Evolutionary conservation across 2,797 vertebrate genomes (phyloP).

Genomic region (Siniperca obscura): DNA sequence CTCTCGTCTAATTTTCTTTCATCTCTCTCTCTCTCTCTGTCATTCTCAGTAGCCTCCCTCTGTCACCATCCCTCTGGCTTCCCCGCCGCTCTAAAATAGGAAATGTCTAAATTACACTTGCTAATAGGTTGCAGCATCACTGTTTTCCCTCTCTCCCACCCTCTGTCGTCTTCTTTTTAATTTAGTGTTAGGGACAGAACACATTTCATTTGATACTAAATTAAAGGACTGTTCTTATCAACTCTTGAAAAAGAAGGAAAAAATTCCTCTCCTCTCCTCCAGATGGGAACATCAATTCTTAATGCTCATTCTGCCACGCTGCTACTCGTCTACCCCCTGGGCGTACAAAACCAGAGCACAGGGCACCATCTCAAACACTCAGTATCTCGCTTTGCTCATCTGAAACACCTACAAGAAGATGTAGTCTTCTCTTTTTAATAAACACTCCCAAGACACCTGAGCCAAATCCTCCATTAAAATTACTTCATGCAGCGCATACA

Average conservation of each 20-base stretch:
- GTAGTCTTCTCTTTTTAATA: slow-evolving; percentile 29
- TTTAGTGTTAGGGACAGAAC: slow-evolving; percentile 61
- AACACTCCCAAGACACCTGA: slow-evolving; percentile 40
- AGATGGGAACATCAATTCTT: slow-evolving; percentile 80
- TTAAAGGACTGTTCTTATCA: slow-evolving; percentile 67
- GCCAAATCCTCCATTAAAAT: slow-evolving; percentile 55
- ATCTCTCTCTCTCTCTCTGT: slow-evolving; percentile 26
- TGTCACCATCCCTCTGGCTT: slow-evolving; percentile 55
- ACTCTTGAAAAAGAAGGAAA: slow-evolving; percentile 43
- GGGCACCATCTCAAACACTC: slow-evolving; percentile 33
- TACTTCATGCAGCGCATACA: slow-evolving; percentile 24
- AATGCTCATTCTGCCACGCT: slow-evolving; percentile 73
- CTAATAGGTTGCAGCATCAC: slow-evolving; percentile 75
- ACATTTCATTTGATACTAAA: slow-evolving; percentile 73
- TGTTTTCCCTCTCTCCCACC: slow-evolving; percentile 28
- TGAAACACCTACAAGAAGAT: slow-evolving; percentile 41
- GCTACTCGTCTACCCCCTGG: slow-evolving; percentile 37
- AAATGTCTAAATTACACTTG: slow-evolving; percentile 85
- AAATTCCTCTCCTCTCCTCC: slow-evolving; percentile 24
- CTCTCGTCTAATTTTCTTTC: slow-evolving; percentile 27
- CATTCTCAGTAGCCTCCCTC: slow-evolving; percentile 42
- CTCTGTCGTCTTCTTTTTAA: slow-evolving; percentile 58
- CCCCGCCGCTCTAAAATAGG: slow-evolving; percentile 71
- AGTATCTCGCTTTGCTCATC: slow-evolving; percentile 12
- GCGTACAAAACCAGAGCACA: slow-evolving; percentile 51